A percentile compares a stretch with the other conserved stretches of the same genome.
Conservation (phyloP, 2,888 invertebrate species). For the Paralinhomoeus sp. region DNA sequence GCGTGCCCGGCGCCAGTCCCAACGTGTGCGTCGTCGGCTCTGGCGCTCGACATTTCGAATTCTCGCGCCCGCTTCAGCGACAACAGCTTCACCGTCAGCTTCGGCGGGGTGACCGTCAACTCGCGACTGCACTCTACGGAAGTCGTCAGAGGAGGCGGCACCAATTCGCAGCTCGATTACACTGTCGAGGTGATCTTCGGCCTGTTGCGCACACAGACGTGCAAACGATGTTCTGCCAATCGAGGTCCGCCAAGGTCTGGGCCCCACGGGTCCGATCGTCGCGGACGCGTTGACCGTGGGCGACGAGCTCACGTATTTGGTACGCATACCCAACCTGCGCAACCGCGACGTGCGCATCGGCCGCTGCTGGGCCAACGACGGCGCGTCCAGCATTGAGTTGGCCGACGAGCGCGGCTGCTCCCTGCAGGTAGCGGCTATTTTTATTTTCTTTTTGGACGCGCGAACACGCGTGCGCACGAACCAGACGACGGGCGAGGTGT, state of each 20-base stretch:
- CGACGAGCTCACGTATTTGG: slow-evolving; percentile 12
- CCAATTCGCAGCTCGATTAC: background rate
- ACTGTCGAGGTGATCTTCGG: background rate
- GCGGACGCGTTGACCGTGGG: slow-evolving; percentile 11
- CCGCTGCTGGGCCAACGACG: slow-evolving; percentile 14
- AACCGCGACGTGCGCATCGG: slow-evolving; percentile 11
- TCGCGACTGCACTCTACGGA: background rate
- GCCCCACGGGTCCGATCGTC: slow-evolving; percentile 11
- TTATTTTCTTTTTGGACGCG: background rate
- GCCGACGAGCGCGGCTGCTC: slow-evolving; percentile 12
- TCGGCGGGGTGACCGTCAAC: background rate
- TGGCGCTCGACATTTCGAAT: background rate
- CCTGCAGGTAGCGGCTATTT: background rate
- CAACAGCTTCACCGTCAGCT: background rate
- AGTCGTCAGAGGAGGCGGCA: slow-evolving; percentile 1
- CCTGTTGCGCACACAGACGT: too few species aligned
- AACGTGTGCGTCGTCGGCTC: background rate
- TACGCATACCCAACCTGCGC: slow-evolving; percentile 8
- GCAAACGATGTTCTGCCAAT: too few species aligned
- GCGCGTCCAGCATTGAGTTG: slow-evolving; percentile 7
- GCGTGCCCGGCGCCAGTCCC: slow-evolving; percentile 1
- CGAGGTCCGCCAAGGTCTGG: slow-evolving; percentile 12
- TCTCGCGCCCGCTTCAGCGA: too few species aligned
- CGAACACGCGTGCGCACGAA: too few species aligned
- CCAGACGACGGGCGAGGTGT: slow-evolving; percentile 7